Evolutionary conservation across 2,113 vertebrate species (phyloP), one percentile per base, ranked within the genome.

Genomic region (Geococcyx californianus): DNA sequence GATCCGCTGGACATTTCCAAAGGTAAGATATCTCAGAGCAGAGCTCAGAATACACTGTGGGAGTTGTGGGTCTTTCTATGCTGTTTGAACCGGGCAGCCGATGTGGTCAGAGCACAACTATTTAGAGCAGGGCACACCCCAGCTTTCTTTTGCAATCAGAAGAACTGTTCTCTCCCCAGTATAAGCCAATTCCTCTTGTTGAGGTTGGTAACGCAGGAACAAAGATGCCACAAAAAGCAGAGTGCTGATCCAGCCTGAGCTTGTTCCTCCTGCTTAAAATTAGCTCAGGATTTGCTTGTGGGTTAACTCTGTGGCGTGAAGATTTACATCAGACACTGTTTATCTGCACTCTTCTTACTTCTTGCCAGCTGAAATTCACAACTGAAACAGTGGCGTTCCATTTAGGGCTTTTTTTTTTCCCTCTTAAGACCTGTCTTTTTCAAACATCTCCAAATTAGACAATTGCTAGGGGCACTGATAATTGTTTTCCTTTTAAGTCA

Each of bases 401-500:
- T 80, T 90, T 84, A 78, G 73, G 63, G 34, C 20, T 21, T 56
- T 66, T 6, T 62, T 87, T 54, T 80, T 11, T 28, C 40, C 75
- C 86, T 93, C 89, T 75, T 54, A 94, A 96, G 84, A 89, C 83
- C 73, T 81, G 66, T 81, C 75, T 87, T 76, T 88, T 92, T 96
- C 69, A 86, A 84, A 95, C 52, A n/a, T 51, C 76, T 94, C 67
- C 91, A 93, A 89, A 95, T 84, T 60, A 87, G 66, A 94, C 68
- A 97, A 91, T 94, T 2, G 36, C 92, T 91, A 36, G 75, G 86
- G 92, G 79, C 90, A 92, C 54, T 78, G 85, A 90, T 86, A 90
- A 66, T 91, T 93, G 93, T 93, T 96, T 88, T 93, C 62, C 75
- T 95, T 96, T 96, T 80, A 96, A 97, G 90, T 92, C 90, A 91